Conservation (phyloP, 2,797 vertebrate genomes). For the Lacerta bilineata region DNA sequence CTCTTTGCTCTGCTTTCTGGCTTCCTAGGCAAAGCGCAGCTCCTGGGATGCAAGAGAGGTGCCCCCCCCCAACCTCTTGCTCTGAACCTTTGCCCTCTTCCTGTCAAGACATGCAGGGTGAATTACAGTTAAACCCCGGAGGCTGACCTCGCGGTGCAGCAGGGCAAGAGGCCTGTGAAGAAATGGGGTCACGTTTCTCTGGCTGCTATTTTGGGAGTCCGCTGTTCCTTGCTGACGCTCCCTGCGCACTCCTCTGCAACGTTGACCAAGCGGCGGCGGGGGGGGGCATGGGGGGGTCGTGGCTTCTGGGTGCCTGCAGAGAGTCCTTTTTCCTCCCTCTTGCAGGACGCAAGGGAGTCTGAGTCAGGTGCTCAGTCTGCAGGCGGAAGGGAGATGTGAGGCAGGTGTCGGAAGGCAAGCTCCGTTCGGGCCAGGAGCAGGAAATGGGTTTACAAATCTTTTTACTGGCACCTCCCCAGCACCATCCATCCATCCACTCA, state of each 20-base stretch:
- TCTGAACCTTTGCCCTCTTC: constrained; percentile 65
- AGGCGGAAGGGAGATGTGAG: neutral
- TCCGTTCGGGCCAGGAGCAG: neutral
- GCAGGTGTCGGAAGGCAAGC: too few relatives aligned
- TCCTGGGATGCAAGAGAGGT: neutral
- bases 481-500: too few relatives aligned
- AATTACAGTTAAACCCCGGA: constrained; percentile 53
- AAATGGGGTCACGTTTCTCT: constrained; percentile 62
- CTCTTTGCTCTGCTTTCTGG: neutral
- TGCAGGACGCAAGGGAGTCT: neutral
- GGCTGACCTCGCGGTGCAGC: constrained; percentile 69
- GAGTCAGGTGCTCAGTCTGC: neutral
- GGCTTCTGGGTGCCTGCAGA: neutral
- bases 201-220: constrained; percentile 25
- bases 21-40: neutral
- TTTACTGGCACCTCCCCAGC: too few relatives aligned
- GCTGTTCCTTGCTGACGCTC: constrained; percentile 59
- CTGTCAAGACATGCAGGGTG: constrained; percentile 62
- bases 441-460: too few relatives aligned
- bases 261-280: neutral
- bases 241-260: constrained; percentile 28
- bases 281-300: neutral
- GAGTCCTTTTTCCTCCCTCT: neutral
- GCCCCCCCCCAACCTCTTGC: constrained; percentile 48
- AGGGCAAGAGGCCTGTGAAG: constrained; percentile 60